phyloP scores from a whole-genome alignment of 2,797 vertebrate genomes.

The Acrossocheilus fasciatus region DNA sequence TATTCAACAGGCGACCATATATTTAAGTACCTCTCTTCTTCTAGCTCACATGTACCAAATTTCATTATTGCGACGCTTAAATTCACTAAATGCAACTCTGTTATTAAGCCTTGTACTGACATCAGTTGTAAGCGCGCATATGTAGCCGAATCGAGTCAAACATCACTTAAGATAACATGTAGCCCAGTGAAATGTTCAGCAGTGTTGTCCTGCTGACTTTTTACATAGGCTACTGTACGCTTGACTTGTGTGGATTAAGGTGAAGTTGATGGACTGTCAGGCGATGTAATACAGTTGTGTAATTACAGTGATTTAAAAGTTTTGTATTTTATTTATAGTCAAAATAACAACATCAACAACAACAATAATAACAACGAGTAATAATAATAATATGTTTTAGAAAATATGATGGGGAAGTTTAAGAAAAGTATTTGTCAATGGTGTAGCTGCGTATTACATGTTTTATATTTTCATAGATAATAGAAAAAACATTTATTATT shows the following conservation, averaged over 20 bases:
- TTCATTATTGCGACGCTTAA: not conserved
- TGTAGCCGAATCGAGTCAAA: not conserved
- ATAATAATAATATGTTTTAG: not conserved
- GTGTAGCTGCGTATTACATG: not conserved
- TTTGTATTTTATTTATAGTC: not conserved
- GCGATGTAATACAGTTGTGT: not conserved
- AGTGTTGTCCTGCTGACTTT: not conserved
- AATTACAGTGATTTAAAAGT: not conserved
- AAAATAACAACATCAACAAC: not conserved
- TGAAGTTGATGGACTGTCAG: not conserved
- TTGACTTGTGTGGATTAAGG: not conserved
- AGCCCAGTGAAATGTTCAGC: not conserved
- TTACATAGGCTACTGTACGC: not conserved
- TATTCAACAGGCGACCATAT: conserved; percentile 4
- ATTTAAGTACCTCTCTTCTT: not conserved
- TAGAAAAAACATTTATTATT: not conserved
- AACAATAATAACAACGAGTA: not conserved
- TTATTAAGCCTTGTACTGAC: not conserved
- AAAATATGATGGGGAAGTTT: not conserved
- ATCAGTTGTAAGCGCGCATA: not conserved
- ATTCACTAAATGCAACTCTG: not conserved
- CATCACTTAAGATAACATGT: not conserved
- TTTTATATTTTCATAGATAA: not conserved
- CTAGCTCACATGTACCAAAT: not conserved
- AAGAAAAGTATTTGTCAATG: not conserved